Evolutionary conservation across 2,113 vertebrate genomes (phyloP).

Genomic region (Xenopus tropicalis): DNA sequence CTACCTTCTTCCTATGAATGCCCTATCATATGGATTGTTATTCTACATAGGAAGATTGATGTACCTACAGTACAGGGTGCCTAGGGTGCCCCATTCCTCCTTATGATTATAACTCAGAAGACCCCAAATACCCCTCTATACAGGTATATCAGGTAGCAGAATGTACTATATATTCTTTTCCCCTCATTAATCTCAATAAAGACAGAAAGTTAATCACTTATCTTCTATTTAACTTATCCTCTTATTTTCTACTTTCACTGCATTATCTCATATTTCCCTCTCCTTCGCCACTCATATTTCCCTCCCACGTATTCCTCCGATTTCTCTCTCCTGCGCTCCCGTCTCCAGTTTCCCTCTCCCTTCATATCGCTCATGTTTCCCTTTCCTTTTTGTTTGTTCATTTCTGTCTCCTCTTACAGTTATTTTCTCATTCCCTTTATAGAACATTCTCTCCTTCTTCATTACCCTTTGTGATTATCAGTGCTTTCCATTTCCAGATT

Average conservation of each 20-base stretch:
- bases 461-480: neutral
- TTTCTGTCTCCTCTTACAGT: neutral
- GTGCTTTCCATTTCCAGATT: neutral
- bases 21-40: no score
- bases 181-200: no score
- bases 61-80: no score
- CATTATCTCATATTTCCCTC: conserved; percentile 9
- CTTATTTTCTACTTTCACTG: neutral
- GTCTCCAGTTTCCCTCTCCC: no score
- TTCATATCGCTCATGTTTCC: neutral
- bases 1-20: no score
- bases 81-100: no score
- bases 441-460: neutral
- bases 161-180: no score
- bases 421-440: neutral
- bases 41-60: no score
- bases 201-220: no score
- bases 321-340: neutral
- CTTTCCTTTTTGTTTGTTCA: neutral
- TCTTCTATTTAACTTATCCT: neutral
- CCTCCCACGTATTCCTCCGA: neutral
- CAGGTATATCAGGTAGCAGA: no score
- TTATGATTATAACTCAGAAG: no score
- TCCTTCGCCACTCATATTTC: neutral
- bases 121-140: no score